phyloP scores from a whole-genome alignment of 1,140 invertebrate species.

The Bombus waltoni region DNA sequence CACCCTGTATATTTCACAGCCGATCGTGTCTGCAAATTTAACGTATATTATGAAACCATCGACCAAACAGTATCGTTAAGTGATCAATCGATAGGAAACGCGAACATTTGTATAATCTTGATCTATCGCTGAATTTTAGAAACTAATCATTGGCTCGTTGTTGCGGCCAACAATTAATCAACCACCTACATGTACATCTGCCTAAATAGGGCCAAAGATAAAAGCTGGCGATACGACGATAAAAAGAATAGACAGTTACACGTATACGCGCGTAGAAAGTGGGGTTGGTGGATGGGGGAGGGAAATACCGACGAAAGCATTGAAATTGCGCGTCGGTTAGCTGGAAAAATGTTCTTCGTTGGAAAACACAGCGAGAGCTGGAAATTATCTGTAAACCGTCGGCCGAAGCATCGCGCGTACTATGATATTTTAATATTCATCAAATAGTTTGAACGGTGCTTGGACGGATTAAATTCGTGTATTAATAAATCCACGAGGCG shows the following conservation, averaged over 20 bases:
- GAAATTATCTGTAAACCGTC: constrained; percentile 19
- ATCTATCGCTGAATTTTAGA: not conserved
- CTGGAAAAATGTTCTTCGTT: constrained; percentile 3
- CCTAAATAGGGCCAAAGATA: not conserved
- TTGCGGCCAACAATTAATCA: not conserved
- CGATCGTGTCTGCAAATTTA: not conserved
- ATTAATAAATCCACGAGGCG: constrained; percentile 42
- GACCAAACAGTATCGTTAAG: not conserved
- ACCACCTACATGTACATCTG: not conserved
- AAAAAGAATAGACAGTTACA: not conserved
- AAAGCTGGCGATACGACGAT: not conserved
- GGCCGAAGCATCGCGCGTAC: not conserved
- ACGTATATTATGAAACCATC: constrained; percentile 6
- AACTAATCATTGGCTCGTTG: not conserved
- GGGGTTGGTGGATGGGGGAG: no score
- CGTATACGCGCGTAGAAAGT: not conserved
- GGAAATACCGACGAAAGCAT: not conserved
- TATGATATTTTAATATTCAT: constrained; percentile 44
- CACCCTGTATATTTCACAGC: not conserved
- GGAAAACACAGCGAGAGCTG: not conserved
- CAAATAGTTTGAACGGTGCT: constrained; percentile 33
- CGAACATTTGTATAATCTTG: not conserved
- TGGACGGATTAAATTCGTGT: constrained; percentile 45
- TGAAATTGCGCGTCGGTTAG: not conserved
- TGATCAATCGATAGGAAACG: not conserved